These are phyloP conservation scores for Catalaphyllia jardinei DNA, from an alignment of 64 coral and sea anemone species.

Conservation along the genomic window DNA sequence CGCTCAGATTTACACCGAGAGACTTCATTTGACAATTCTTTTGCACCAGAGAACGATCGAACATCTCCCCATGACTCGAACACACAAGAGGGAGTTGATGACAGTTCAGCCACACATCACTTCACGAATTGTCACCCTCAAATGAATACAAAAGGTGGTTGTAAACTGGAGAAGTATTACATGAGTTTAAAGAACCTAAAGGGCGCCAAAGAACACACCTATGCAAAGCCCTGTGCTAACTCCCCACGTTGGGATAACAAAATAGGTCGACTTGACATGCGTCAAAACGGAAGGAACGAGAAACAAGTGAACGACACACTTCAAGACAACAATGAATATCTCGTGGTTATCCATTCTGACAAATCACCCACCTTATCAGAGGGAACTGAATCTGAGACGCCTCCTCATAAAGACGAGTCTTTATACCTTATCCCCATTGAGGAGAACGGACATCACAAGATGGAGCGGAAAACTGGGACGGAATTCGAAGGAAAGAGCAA, in stretches of 20 bases:
- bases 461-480: not conserved
- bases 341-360: not conserved
- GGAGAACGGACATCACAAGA: not conserved
- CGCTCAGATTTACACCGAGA: not conserved
- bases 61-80: not conserved
- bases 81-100: not conserved
- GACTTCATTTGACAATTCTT: not conserved
- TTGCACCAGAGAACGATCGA: not conserved
- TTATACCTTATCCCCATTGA: not conserved
- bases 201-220: not conserved
- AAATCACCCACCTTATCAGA: not conserved
- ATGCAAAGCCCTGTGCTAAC: not conserved
- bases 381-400: not conserved
- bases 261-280: no score
- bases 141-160: no score
- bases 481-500: not conserved
- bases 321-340: not conserved
- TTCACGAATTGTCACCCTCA: no score
- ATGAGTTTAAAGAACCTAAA: slow-evolving; percentile 15
- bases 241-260: not conserved
- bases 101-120: not conserved
- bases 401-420: not conserved
- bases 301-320: not conserved
- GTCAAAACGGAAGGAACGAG: not conserved
- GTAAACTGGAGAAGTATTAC: not conserved